These are phyloP conservation scores for Galago senegalensis DNA, from an alignment of 2,797 vertebrate genomes.

Conservation along the genomic window DNA sequence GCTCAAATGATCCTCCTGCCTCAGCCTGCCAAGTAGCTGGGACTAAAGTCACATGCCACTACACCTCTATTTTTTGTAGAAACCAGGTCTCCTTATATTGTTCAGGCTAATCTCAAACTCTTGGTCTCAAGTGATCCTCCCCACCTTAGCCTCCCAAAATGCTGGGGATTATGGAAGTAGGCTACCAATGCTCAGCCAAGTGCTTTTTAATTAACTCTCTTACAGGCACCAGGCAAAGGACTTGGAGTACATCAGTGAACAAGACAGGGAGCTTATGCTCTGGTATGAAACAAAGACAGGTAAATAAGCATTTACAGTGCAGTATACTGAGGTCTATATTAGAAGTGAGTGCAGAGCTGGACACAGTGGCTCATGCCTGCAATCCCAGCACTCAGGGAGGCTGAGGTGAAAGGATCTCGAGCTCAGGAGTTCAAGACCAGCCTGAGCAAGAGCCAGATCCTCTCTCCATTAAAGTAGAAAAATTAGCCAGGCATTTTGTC, in stretches of 20 bases:
- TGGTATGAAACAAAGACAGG: neutral
- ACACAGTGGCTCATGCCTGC: too few relatives aligned
- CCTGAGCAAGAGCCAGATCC: too few relatives aligned
- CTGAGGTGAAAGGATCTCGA: too few relatives aligned
- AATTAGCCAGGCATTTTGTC: too few relatives aligned
- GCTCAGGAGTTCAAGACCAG: too few relatives aligned
- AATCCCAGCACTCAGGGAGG: too few relatives aligned
- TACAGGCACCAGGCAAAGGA: neutral
- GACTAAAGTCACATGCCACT: neutral
- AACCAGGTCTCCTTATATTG: neutral
- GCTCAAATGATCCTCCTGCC: neutral
- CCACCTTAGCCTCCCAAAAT: neutral
- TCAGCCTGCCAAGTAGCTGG: neutral
- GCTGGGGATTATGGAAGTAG: neutral
- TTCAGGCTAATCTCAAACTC: neutral
- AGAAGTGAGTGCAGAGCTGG: neutral
- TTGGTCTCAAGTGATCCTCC: neutral
- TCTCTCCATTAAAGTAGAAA: too few relatives aligned
- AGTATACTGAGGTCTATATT: neutral
- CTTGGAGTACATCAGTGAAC: neutral
- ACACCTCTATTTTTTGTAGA: neutral
- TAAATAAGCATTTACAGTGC: neutral
- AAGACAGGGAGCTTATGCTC: neutral
- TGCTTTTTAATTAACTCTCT: constrained; percentile 1
- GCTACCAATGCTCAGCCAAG: neutral